Conservation (phyloP, 2,797 vertebrate species). For the Staurois parvus region DNA sequence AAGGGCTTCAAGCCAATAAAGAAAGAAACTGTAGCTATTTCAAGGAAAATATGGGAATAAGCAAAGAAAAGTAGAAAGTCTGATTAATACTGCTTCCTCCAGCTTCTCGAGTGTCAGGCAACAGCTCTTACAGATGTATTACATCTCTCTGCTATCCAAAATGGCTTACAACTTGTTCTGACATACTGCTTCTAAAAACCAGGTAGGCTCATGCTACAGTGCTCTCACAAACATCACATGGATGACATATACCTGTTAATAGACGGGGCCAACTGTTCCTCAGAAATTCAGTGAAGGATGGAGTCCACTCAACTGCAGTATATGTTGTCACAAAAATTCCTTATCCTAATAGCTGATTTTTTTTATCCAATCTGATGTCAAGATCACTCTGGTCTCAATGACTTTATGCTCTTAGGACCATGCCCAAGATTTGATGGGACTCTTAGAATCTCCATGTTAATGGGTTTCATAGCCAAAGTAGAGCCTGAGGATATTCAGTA, state of each 20-base stretch:
- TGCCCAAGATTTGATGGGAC: too few relatives aligned
- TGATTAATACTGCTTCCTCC: constrained; percentile 1
- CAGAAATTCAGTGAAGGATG: background rate
- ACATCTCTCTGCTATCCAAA: background rate
- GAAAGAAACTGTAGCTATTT: background rate
- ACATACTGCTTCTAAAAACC: background rate
- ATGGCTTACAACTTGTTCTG: background rate
- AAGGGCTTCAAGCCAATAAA: constrained; percentile 6
- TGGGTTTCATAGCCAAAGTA: too few relatives aligned
- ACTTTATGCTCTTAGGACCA: too few relatives aligned
- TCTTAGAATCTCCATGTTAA: too few relatives aligned
- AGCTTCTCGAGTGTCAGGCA: constrained; percentile 11
- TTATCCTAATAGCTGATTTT: too few relatives aligned
- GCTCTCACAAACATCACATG: background rate
- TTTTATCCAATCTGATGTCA: too few relatives aligned
- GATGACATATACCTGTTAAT: background rate
- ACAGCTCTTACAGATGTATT: background rate
- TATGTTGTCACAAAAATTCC: too few relatives aligned
- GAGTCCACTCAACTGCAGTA: background rate
- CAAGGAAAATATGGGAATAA: background rate
- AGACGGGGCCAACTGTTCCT: background rate
- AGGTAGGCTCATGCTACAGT: background rate
- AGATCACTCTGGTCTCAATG: too few relatives aligned
- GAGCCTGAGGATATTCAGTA: too few relatives aligned
- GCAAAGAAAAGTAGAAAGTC: background rate